Base-by-base conservation (phyloP, 2,797 vertebrate species). In the Dermochelys coriacea region DNA sequence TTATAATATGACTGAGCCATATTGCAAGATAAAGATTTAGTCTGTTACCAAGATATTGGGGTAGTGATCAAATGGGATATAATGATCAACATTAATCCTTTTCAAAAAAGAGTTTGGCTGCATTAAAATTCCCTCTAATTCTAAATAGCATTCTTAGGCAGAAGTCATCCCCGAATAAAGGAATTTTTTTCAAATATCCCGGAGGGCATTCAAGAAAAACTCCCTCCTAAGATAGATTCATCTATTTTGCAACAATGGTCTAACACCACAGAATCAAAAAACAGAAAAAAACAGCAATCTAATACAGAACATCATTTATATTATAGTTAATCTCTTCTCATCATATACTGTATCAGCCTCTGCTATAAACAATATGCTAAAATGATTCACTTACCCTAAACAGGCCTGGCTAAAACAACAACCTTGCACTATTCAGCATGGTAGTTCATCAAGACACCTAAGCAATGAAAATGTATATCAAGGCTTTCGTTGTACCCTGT, bases 21-120 rank as follows among this genome's bases (percentile, higher is more conserved):
- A 37, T 81, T 50, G 47, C 52, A 47, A 29, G 0, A 1, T 79
- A 92, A 87, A 94, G 8, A 68, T 68, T 37, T 68, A 21, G 34
- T 68, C 34, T 68, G 18, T 16, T 68, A 68, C 64, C 34, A 68
- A 37, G n/a, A 68, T n/a, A 68, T n/a, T 16, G 64, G 19, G 19
- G 18, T 37, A 68, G n/a, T 68, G 16, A 68, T 68, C 16, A 68
- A n/a, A n/a, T 41, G 82, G 49, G 12, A 64, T 75, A 79, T 3
- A 61, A 27, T 78, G 90, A 91, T 93, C 68, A 51, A 86, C 86
- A 50, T 4, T 90, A 96, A 95, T 95, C 52, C 85, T 86, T 87
- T 23, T 8, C n/a, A 29, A 50, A 52, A 52, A 34, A 86, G 86
- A 93, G 41, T 23, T 68, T 19, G 5, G 57, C 19, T 68, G 82